Evolutionary conservation across 2,113 vertebrate species (phyloP).

Genomic region (Amphilophus citrinellus): DNA sequence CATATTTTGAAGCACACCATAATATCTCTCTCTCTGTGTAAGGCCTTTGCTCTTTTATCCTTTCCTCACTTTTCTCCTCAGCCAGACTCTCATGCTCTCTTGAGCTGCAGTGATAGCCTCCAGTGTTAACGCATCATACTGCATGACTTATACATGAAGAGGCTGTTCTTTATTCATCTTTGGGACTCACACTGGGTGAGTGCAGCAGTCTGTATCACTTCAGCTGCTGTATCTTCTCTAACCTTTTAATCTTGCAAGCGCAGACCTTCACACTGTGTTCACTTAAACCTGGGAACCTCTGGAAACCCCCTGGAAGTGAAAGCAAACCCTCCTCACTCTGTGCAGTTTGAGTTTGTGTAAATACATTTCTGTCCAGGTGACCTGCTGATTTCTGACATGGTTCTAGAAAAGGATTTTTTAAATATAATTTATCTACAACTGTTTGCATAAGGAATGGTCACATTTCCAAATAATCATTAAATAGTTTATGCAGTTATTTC

Average conservation of each 20-base stretch:
- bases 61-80: conserved; percentile 46
- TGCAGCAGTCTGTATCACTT: conserved; percentile 40
- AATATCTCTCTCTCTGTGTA: conserved; percentile 34
- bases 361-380: neutral
- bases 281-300: conserved; percentile 7
- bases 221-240: conserved; percentile 40
- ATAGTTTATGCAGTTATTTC: neutral
- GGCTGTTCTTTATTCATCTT: conserved; percentile 70
- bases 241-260: conserved; percentile 51
- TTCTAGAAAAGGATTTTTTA: neutral
- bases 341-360: neutral
- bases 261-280: conserved; percentile 19
- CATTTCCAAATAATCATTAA: neutral
- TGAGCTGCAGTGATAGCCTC: conserved; percentile 55
- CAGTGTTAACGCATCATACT: conserved; percentile 65
- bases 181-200: conserved; percentile 50
- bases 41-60: conserved; percentile 61
- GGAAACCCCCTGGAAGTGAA: conserved; percentile 26
- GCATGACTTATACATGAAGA: conserved; percentile 76
- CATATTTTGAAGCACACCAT: conserved; percentile 64
- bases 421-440: neutral
- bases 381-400: neutral
- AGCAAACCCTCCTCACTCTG: neutral
- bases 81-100: conserved; percentile 39
- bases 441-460: neutral